Conservation (phyloP, 1,140 invertebrate genomes). For the Drosophila asahinai region DNA sequence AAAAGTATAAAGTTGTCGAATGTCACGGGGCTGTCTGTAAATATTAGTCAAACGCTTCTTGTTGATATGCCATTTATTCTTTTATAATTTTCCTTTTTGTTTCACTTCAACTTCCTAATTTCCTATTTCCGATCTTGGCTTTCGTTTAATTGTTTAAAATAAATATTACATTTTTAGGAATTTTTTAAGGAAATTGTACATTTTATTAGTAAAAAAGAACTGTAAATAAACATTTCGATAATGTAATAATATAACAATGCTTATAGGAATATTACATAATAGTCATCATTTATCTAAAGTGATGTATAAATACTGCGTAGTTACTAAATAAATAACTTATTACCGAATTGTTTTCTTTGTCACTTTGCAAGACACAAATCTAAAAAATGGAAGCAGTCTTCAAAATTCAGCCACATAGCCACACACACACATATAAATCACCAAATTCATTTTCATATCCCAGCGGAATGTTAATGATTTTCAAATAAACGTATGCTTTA, state of each 20-base stretch:
- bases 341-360: conserved; percentile 56
- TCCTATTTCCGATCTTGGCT: conserved; percentile 52
- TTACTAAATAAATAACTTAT: conserved; percentile 83
- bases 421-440: neutral
- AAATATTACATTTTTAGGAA: conserved; percentile 65
- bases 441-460: neutral
- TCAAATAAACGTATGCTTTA: neutral
- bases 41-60: conserved; percentile 82
- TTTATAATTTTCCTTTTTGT: conserved; percentile 58
- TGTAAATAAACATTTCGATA: conserved; percentile 83
- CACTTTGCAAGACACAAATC: neutral
- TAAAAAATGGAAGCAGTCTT: neutral
- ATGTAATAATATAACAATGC: conserved; percentile 72
- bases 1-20: conserved; percentile 69
- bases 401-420: neutral
- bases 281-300: conserved; percentile 70
- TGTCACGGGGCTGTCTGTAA: conserved; percentile 72
- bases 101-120: conserved; percentile 53
- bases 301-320: conserved; percentile 77
- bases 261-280: conserved; percentile 77
- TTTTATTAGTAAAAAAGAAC: conserved; percentile 76
- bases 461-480: neutral
- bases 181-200: conserved; percentile 79
- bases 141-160: conserved; percentile 73
- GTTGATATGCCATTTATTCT: conserved; percentile 74